phyloP scores from a whole-genome alignment of 30 jellyfish, hydroid and myxozoan species.

The Rhopilema esculentum region DNA sequence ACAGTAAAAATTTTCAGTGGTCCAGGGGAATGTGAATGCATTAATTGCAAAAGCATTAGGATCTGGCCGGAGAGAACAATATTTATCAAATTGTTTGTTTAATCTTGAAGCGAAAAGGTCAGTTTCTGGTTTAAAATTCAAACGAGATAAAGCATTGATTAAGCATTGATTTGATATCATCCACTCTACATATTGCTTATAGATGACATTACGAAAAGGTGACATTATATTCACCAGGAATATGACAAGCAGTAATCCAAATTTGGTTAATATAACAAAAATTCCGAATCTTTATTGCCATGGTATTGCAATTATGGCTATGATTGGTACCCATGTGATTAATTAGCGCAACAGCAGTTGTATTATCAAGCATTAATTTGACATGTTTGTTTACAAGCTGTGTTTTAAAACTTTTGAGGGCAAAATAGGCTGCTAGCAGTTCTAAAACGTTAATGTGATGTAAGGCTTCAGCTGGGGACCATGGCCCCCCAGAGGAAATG shows the following conservation, averaged over 20 bases:
- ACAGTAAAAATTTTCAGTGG: constrained; percentile 13
- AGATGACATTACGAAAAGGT: too few species aligned
- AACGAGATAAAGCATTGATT: background rate
- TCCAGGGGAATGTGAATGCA: constrained; percentile 43
- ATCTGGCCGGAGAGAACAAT: constrained; percentile 58
- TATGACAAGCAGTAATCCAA: too few species aligned
- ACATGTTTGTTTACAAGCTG: background rate
- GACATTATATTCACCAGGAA: too few species aligned
- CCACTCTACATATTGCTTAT: constrained; percentile 51
- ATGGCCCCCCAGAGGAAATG: background rate
- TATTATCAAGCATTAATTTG: background rate
- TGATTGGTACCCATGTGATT: background rate
- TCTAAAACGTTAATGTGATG: background rate
- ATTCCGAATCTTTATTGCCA: too few species aligned
- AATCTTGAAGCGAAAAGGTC: constrained; percentile 58
- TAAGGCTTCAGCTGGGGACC: background rate
- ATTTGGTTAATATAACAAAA: too few species aligned
- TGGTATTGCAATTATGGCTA: too few species aligned
- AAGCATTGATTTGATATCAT: constrained; percentile 8
- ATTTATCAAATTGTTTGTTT: constrained; percentile 28
- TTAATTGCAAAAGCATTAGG: constrained; percentile 38
- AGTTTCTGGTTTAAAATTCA: constrained; percentile 16
- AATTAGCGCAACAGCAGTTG: background rate
- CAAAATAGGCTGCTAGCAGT: constrained; percentile 6
- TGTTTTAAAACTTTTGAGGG: constrained; percentile 14